Base-by-base conservation (phyloP, 2,888 invertebrate species). In the Parochlus steinenii region DNA sequence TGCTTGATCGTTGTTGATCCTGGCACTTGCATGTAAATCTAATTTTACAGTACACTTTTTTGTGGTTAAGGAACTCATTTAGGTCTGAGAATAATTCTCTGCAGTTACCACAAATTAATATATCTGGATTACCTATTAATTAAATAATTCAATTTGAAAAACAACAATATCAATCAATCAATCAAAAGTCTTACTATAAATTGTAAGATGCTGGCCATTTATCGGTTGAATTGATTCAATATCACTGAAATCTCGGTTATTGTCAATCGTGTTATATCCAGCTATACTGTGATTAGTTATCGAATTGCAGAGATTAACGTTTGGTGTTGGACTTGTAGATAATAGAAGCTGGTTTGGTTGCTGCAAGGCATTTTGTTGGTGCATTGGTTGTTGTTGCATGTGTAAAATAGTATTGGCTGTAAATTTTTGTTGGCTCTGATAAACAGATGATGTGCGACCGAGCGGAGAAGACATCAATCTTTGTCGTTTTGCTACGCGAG, bases 41-140 rank as follows among this genome's bases (percentile, higher is more conserved):
- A 50, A 76, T 64, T 54, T 73, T 73, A 62, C 76, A 77, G 56
- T 72, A 73, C 48, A 66, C 67, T 52, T 71, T 70, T 61, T 78
- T 77, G 64, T 80, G 79, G 53, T 77, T 74, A 48, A 76, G 66
- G 53, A 78, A 64, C 52, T 74, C 74, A 51, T 72, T 69, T 42
- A 79, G 64, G 52, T 74, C 74, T 45, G 69, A 67, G 56, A 78
- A 79, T 58, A 73, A 68, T 57, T 75, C 74, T 48, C 77, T 67
- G 58, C 80, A 80, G 54, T 74, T 74, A 46, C 79, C 80, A 56
- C 80, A 80, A 51, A 80, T 77, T 56, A 80, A 65, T 50, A 78
- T 74, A 56, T 80, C 80, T 43, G 74, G 71, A 54, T 71, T 72
- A 57, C 71, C 73, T 74, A 54, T 40, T 56, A n/a, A n/a, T n/a